Percentiles rank a stretch among this genome's conserved stretches.
Conservation (phyloP, 1,140 invertebrate species). For the Conopomorpha cramerella region DNA sequence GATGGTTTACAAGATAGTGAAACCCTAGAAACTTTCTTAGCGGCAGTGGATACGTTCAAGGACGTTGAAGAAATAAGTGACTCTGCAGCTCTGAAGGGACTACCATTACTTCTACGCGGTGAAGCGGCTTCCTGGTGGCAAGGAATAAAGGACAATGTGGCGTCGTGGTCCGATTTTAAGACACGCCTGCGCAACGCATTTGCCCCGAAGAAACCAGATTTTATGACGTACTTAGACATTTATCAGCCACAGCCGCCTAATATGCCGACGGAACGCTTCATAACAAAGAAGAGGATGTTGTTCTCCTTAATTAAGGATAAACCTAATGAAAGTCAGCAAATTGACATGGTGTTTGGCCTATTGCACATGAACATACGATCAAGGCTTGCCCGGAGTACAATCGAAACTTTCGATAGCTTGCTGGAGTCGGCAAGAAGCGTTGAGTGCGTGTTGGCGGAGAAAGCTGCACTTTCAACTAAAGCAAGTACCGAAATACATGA, state of each 20-base stretch:
- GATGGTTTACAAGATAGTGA: neutral
- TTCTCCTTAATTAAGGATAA: neutral
- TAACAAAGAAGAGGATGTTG: neutral
- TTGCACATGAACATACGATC: neutral
- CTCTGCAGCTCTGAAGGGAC: neutral
- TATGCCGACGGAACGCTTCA: neutral
- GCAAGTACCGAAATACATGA: too few relatives aligned
- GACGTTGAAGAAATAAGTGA: neutral
- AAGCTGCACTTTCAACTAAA: too few relatives aligned
- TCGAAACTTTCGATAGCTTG: neutral
- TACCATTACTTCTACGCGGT: neutral
- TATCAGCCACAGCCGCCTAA: neutral
- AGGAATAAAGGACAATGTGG: neutral
- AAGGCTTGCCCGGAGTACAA: neutral
- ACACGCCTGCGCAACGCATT: neutral
- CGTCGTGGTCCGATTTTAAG: too few relatives aligned
- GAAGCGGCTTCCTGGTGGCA: conserved; percentile 1
- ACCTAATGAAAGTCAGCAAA: neutral
- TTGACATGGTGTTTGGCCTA: neutral
- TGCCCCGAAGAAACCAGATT: neutral
- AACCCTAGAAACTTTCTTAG: neutral
- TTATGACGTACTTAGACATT: neutral
- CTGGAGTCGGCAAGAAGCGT: neutral
- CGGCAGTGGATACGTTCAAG: neutral
- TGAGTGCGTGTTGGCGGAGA: too few relatives aligned